These are phyloP conservation scores for Lucifuga dentata DNA, from an alignment of 2,113 vertebrate genomes.

Conservation along the genomic window DNA sequence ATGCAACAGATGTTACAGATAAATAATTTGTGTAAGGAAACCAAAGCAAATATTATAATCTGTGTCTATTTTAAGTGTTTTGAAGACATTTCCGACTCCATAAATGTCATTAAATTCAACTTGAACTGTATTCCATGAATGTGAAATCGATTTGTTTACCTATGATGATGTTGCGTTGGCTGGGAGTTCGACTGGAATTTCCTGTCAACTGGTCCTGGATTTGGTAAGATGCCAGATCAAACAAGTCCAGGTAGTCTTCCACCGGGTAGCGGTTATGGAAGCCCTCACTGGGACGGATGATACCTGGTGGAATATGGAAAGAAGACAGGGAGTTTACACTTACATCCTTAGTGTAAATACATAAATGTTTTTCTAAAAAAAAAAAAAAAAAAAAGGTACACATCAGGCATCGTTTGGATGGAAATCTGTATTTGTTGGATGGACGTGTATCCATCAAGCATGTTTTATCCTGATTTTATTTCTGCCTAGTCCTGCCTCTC, in stretches of 20 bases:
- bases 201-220: slow-evolving; percentile 87
- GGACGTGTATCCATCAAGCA: neutral
- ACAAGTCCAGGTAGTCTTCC: slow-evolving; percentile 95
- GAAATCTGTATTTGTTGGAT: neutral
- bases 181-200: slow-evolving; percentile 57
- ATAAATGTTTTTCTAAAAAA: too few relatives aligned
- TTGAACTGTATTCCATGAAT: too few relatives aligned
- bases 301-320: slow-evolving; percentile 79
- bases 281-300: slow-evolving; percentile 90
- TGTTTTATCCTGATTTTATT: slow-evolving; percentile 6
- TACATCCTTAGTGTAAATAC: neutral
- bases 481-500: neutral
- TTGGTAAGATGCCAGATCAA: slow-evolving; percentile 91
- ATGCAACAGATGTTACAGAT: too few relatives aligned
- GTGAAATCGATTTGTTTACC: slow-evolving; percentile 44
- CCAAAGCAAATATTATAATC: too few relatives aligned
- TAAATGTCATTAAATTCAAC: too few relatives aligned
- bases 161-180: slow-evolving; percentile 81
- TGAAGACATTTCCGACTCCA: too few relatives aligned
- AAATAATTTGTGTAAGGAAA: too few relatives aligned
- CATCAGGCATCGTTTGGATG: neutral
- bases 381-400: too few relatives aligned
- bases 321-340: neutral
- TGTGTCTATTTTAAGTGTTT: too few relatives aligned
- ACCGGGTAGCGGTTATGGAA: slow-evolving; percentile 91